Percentiles rank a stretch among this genome's conserved stretches.
Conservation (phyloP, 2,113 vertebrate species). For the Petaurus breviceps region DNA sequence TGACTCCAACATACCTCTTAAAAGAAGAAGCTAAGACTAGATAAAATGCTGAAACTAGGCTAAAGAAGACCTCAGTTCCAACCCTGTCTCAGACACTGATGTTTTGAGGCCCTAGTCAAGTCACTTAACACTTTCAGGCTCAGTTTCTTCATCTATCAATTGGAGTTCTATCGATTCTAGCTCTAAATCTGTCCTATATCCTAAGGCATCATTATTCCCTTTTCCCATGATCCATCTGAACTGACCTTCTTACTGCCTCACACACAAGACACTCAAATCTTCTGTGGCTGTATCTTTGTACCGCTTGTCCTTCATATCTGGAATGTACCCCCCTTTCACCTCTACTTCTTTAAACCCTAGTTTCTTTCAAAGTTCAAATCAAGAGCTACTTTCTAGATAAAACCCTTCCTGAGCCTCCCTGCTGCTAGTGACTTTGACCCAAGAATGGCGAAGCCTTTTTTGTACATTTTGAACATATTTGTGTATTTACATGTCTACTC, state of each 20-base stretch:
- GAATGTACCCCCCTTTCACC: background rate
- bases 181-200: background rate
- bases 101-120: background rate
- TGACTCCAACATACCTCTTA: background rate
- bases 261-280: background rate
- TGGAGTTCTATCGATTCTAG: background rate
- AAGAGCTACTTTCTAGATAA: background rate
- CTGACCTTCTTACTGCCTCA: no score
- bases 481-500: background rate
- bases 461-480: background rate
- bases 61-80: background rate
- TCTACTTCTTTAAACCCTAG: background rate
- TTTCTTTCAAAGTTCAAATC: background rate
- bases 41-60: background rate
- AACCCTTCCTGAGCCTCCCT: background rate
- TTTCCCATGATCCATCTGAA: background rate
- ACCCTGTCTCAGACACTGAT: background rate
- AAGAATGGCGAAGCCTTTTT: background rate
- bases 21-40: background rate
- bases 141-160: background rate
- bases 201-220: background rate
- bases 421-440: background rate
- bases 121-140: background rate
- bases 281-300: background rate
- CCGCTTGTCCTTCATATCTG: accelerated